Evolutionary conservation across 2,888 invertebrate genomes (phyloP).

Genomic region (Lycocerus yunnanus): DNA sequence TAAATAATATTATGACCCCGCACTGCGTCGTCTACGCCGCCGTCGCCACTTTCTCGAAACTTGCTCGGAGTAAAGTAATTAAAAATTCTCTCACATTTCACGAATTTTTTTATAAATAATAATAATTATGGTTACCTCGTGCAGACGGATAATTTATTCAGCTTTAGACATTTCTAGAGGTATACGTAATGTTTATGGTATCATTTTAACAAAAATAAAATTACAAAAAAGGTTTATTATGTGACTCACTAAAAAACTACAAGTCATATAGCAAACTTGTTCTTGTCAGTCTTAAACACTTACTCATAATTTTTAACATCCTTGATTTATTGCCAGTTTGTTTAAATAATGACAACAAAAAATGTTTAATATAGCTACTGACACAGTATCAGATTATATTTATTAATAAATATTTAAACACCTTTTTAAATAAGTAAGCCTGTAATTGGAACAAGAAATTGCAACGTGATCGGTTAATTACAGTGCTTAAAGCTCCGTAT

Average conservation of each 20-base stretch:
- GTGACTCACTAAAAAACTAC: slow-evolving; percentile 15
- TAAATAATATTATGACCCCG: no score
- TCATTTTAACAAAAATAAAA: background rate
- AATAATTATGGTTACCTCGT: background rate
- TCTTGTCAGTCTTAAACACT: background rate
- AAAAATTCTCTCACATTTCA: background rate
- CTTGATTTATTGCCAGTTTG: slow-evolving; percentile 8
- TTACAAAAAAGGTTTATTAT: background rate
- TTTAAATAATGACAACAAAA: slow-evolving; percentile 6
- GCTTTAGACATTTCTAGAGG: background rate
- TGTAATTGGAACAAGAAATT: background rate
- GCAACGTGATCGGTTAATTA: background rate
- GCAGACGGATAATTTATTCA: background rate
- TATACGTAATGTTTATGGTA: background rate
- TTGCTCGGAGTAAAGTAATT: background rate
- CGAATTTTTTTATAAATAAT: background rate
- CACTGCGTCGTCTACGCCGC: no score
- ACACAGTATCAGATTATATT: slow-evolving; percentile 5
- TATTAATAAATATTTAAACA: background rate
- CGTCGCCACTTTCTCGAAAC: background rate
- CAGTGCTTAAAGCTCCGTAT: background rate
- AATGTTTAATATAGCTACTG: slow-evolving; percentile 7
- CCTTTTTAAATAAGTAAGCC: background rate
- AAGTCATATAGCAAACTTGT: slow-evolving; percentile 7
- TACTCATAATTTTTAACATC: slow-evolving; percentile 8